Evolutionary conservation across 2,797 vertebrate genomes (phyloP).

Genomic region (Poecilia picta): DNA sequence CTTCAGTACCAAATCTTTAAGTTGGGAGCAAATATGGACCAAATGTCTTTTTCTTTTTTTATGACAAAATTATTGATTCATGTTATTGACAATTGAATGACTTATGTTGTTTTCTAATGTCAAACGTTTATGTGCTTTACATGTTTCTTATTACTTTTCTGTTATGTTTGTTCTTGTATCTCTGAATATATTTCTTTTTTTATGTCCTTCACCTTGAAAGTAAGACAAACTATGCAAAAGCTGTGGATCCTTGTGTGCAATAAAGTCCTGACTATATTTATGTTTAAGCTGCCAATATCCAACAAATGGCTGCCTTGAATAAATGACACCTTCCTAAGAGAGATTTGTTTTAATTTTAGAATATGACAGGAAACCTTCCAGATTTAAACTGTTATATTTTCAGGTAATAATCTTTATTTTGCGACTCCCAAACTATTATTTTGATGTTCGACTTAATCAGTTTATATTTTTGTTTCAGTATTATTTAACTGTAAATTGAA

Average conservation of each 20-base stretch:
- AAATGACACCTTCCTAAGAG: not conserved
- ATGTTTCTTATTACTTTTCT: not conserved
- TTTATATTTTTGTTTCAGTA: not conserved
- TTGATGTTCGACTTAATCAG: not conserved
- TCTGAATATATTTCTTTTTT: constrained; percentile 18
- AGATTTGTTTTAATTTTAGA: not conserved
- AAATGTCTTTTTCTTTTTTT: not conserved
- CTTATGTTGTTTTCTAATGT: not conserved
- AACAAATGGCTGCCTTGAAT: not conserved
- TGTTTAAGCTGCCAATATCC: not conserved
- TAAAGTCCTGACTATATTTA: not conserved
- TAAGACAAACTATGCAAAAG: constrained; percentile 15
- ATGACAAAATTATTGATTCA: not conserved
- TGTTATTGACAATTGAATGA: not conserved
- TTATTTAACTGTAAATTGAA: not conserved
- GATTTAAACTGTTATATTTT: not conserved
- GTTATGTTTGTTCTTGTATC: not conserved
- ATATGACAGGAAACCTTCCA: not conserved
- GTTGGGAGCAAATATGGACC: not conserved
- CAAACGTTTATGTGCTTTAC: not conserved
- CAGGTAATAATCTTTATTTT: not conserved
- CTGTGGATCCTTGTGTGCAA: constrained; percentile 26
- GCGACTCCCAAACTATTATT: not conserved
- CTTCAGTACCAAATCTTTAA: not conserved
- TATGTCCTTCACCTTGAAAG: constrained; percentile 9